Conservation (phyloP, 2,797 vertebrate genomes). For the Knipowitschia caucasica region DNA sequence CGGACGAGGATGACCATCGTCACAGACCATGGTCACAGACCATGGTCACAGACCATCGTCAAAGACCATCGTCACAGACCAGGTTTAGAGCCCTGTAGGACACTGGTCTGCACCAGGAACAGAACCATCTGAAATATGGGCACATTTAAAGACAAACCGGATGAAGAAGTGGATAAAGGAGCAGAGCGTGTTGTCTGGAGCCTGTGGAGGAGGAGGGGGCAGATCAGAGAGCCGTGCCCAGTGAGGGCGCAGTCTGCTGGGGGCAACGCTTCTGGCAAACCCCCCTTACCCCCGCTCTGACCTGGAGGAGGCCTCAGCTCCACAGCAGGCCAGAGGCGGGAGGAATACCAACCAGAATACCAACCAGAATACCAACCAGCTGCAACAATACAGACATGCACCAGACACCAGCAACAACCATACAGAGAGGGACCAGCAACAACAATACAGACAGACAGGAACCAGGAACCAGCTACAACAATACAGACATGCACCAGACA, state of each 20-base stretch:
- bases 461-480: too few relatives aligned
- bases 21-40: constrained; percentile 51
- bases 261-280: constrained; percentile 78
- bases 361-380: too few relatives aligned
- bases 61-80: constrained; percentile 48
- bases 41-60: constrained; percentile 60
- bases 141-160: constrained; percentile 44
- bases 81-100: too few relatives aligned
- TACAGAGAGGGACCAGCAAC: too few relatives aligned
- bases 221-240: constrained; percentile 73
- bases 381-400: too few relatives aligned
- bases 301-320: constrained; percentile 65
- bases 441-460: too few relatives aligned
- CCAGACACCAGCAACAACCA: too few relatives aligned
- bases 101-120: constrained; percentile 24
- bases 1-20: constrained; percentile 67
- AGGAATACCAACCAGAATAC: constrained; percentile 69
- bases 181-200: constrained; percentile 56
- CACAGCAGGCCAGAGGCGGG: constrained; percentile 44
- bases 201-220: constrained; percentile 31
- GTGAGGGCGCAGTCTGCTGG: constrained; percentile 74
- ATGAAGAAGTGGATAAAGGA: constrained; percentile 53
- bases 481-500: too few relatives aligned
- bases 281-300: constrained; percentile 73
- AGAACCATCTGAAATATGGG: constrained; percentile 32